Base-by-base conservation (phyloP, 2,888 invertebrate species). In the Chymomyza amoena region DNA sequence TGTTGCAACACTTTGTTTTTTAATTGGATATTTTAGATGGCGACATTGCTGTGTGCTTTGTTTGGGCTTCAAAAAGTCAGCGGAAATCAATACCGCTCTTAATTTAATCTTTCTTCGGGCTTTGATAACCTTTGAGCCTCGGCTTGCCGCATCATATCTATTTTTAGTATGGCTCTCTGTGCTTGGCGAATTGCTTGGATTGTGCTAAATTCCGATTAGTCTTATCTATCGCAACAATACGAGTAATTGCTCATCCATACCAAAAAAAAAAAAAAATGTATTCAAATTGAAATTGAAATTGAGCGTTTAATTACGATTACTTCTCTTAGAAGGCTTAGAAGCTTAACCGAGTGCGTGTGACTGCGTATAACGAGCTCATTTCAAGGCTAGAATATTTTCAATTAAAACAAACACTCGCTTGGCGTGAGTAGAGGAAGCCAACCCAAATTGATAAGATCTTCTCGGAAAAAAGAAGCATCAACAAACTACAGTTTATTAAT, bases 321-420 rank as follows among this genome's bases (percentile, higher is more conserved):
- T 16, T 10, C 39, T 25, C 20, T 57, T 28, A 15, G 18, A 73
- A 77, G 72, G 69, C 80, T 78, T 75, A 32, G 32, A 32, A 32
- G 32, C 32, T 32, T 32, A 32, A 7, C 32, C 7, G 69, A 65
- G 64, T 67, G 63, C 70, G 69, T 73, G 71, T 39, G 6, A 20
- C n/a, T 54, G 9, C 18, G 18, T 54, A 15, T 54, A 18, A 54
- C 51, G 65, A 64, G 74, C 66, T 61, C 61, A 73, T 87, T 86
- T 85, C 88, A 85, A 85, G 84, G 84, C 86, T 81, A 84, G 32
- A 64, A 72, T 76, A 76, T 80, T 82, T 81, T 81, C 75, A 85
- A 88, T 85, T 86, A 81, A 87, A 69, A 64, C 71, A 66, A 63
- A 64, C 65, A 69, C 64, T 63, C 68, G 73, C 68, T 68, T 10